Evolutionary conservation across 2,113 vertebrate species (phyloP).

Genomic region (Phylloscopus trochiloides): DNA sequence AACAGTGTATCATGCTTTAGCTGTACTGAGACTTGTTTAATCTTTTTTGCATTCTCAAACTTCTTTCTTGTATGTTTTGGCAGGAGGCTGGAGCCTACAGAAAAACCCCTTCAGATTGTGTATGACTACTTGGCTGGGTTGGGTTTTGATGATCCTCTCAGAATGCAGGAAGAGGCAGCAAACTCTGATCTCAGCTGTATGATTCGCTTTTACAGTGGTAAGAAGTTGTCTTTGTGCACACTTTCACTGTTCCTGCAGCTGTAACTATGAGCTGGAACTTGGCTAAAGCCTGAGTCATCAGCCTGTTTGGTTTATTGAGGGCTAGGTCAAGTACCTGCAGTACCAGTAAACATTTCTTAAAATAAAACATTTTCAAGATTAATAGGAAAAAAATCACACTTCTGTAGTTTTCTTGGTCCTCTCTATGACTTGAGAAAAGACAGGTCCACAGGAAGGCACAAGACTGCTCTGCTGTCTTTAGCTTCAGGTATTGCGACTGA

Average conservation of each 20-base stretch:
- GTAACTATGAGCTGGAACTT: neutral
- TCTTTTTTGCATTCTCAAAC: conserved; percentile 15
- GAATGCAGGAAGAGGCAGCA: conserved; percentile 90
- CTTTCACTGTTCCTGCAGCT: neutral
- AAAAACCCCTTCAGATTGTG: conserved; percentile 90
- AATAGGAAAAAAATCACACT: neutral
- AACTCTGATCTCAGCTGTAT: conserved; percentile 95
- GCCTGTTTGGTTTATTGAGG: neutral
- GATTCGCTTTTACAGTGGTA: conserved; percentile 94
- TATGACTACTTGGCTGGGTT: conserved; percentile 88
- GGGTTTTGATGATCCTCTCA: conserved; percentile 86
- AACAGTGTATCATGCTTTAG: neutral
- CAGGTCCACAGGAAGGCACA: neutral
- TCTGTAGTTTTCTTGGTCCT: neutral
- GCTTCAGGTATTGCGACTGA: neutral
- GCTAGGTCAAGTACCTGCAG: neutral
- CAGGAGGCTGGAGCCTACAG: conserved; percentile 87
- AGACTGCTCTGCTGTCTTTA: neutral
- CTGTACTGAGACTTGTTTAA: neutral
- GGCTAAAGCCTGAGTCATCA: neutral
- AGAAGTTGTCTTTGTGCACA: conserved; percentile 38
- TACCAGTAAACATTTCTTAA: neutral
- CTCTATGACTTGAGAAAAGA: neutral
- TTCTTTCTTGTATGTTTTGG: conserved; percentile 42
- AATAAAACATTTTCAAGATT: neutral